Conservation (phyloP, 2,797 vertebrate species). For the Garrulus glandarius region DNA sequence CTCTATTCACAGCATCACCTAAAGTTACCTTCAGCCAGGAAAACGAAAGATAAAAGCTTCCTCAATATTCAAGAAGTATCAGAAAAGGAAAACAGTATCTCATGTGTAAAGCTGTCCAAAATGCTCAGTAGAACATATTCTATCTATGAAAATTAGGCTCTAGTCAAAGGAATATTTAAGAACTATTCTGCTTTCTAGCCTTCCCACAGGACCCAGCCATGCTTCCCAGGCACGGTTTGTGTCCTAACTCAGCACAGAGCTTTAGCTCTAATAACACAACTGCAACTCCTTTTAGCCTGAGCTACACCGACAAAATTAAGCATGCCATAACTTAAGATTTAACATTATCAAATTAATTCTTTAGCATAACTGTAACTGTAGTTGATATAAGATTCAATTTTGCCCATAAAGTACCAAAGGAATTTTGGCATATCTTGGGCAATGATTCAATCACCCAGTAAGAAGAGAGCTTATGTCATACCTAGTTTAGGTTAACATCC, state of each 20-base stretch:
- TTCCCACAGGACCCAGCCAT: not conserved
- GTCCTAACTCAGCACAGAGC: not conserved
- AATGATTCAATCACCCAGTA: not conserved
- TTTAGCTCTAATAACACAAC: not conserved
- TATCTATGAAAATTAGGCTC: conserved; percentile 8
- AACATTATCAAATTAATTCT: not conserved
- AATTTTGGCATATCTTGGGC: not conserved
- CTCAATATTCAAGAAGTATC: not conserved
- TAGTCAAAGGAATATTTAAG: conserved; percentile 7
- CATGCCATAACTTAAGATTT: not conserved
- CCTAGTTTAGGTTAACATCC: not conserved
- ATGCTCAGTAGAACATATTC: not conserved
- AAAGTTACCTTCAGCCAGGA: conserved; percentile 26
- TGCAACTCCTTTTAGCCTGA: not conserved
- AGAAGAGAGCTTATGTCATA: not conserved
- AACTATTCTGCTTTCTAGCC: not conserved
- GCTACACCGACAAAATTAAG: not conserved
- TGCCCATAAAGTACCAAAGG: not conserved
- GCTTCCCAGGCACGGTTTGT: not conserved
- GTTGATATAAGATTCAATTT: not conserved
- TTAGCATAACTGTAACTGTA: not conserved
- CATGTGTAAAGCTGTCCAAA: not conserved
- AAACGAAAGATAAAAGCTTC: conserved; percentile 16
- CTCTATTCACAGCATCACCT: not conserved
- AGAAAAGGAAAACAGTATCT: not conserved